These are phyloP conservation scores for Myotis brandtii DNA, from an alignment of 2,113 vertebrate genomes.

Conservation along the genomic window DNA sequence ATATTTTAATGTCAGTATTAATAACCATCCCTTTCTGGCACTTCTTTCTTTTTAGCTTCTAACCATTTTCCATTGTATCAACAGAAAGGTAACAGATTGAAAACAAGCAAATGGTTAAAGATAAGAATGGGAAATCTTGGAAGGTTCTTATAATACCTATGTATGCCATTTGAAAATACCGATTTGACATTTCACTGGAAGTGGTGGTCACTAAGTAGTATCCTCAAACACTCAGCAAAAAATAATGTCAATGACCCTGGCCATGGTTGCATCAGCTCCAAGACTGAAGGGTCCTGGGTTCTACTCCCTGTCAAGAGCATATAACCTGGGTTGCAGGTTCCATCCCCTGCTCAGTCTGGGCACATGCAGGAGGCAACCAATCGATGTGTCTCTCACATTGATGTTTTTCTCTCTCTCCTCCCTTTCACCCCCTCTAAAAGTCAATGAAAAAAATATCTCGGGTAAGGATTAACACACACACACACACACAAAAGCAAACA, in stretches of 20 bases:
- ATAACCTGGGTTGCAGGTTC: no score
- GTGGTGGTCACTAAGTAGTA: background rate
- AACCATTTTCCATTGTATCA: background rate
- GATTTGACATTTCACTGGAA: constrained; percentile 27
- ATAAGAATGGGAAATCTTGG: background rate
- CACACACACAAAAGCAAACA: no score
- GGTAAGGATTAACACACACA: no score
- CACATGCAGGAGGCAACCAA: no score
- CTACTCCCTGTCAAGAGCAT: no score
- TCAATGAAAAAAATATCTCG: no score
- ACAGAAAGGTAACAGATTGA: background rate
- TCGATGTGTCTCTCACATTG: no score
- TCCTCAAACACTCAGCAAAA: constrained; percentile 27
- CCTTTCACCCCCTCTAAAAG: no score
- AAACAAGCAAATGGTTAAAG: constrained; percentile 34
- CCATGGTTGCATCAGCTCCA: no score
- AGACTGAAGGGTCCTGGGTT: no score
- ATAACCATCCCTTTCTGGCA: background rate
- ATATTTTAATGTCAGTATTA: constrained; percentile 44
- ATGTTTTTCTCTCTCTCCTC: no score
- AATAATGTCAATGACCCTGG: background rate
- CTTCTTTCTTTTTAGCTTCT: constrained; percentile 27
- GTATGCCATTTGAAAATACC: background rate
- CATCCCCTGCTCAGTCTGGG: no score
- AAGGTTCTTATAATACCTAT: background rate